Percentiles rank a stretch among this genome's conserved stretches.
phyloP scores from a whole-genome alignment of 2,113 vertebrate species.

The Varanus salvator region DNA sequence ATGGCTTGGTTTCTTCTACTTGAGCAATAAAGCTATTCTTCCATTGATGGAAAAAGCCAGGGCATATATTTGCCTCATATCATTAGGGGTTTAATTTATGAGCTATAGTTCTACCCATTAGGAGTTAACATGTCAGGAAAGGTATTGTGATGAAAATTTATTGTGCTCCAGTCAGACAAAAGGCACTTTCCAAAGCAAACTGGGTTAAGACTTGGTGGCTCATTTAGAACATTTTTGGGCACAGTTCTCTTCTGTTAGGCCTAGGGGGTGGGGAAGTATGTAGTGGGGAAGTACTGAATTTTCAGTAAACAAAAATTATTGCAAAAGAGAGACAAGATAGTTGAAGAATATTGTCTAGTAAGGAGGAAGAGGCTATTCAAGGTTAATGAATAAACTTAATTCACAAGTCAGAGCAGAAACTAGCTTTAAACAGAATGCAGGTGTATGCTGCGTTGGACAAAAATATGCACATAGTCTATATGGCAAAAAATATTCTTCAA shows the following conservation, averaged over 20 bases:
- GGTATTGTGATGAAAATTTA: not conserved
- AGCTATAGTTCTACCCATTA: not conserved
- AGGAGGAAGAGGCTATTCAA: not conserved
- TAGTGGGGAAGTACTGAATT: not conserved
- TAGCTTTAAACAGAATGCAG: not conserved
- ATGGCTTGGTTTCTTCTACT: not conserved
- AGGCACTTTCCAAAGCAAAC: slow-evolving; percentile 4
- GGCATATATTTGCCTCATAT: not conserved
- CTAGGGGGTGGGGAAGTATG: not conserved
- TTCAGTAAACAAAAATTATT: not conserved
- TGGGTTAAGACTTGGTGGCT: not conserved
- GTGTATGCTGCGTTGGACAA: not conserved
- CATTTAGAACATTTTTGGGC: not conserved
- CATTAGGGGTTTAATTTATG: slow-evolving; percentile 15
- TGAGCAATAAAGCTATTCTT: not conserved
- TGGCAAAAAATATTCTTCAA: not conserved
- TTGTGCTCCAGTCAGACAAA: not conserved
- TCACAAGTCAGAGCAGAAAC: not conserved
- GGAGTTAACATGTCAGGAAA: slow-evolving; percentile 8
- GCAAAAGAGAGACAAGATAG: not conserved
- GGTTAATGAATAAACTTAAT: not conserved
- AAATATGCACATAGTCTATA: not conserved
- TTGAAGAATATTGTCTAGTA: not conserved
- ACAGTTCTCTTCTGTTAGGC: not conserved
- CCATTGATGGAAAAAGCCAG: not conserved